Base-by-base conservation (phyloP, 2,113 vertebrate species). In the Bungarus multicinctus region DNA sequence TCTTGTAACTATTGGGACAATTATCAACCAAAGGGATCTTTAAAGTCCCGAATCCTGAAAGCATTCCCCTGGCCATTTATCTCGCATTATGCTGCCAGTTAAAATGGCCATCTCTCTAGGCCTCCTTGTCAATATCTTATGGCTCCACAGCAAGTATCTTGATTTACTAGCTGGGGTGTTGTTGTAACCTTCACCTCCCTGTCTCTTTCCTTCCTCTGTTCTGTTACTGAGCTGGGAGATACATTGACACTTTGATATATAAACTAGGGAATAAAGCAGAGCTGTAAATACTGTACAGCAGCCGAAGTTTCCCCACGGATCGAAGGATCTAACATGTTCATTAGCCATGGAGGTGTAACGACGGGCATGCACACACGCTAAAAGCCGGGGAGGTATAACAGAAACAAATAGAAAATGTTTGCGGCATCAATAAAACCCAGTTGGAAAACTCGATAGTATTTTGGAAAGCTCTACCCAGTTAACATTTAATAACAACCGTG, bases 31-130 rank as follows among this genome's bases (percentile, higher is more conserved):
- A 95, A 93, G 88, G 90, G 91, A 9, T 93, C 90, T 94, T 95
- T 93, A 8, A 5, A 58, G 86, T 30, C 2, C 45, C 89, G 92
- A 85, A 95, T 96, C 93, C 2, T 60, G 39, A 69, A 91, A 18
- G 85, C 34, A 87, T 95, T 95, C 96, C 85, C 52, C 93, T 87
- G 93, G 93, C 87, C 94, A 91, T 95, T 96, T 89, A 90, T 95
- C 94, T 95, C 69, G 81, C 94, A 95, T 94, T 94, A 94, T 27
- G 93, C 94, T 93, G 85, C 90, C 96, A 94, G 94, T 97, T 95
- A 96, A 96, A 96, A 96, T n/a, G 57, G 88, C 94, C 94, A 95
- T 96, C 96, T 97, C 94, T 96, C 97, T 97, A 95, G 92, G 95
- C 91, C 92, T 94, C 85, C 85, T 43, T 94, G 95, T 95, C 96